Conservation (phyloP, 1,140 invertebrate genomes). For the Drosophila tristis region DNA sequence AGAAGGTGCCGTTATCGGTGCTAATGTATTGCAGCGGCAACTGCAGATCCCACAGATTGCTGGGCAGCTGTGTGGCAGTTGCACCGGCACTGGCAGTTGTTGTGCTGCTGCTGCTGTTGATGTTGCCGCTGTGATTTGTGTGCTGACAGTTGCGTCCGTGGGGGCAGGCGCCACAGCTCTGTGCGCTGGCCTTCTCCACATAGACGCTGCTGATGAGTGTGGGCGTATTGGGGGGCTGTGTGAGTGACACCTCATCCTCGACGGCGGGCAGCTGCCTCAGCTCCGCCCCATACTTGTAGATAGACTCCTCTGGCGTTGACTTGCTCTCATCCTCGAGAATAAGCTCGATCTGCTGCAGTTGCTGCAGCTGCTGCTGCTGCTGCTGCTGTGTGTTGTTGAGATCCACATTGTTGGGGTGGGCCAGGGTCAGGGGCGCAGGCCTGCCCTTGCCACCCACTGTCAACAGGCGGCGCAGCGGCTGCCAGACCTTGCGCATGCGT, state of each 20-base stretch:
- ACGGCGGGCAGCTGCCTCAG: slow-evolving; percentile 18
- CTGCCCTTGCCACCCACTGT: slow-evolving; percentile 66
- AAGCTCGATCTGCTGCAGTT: slow-evolving; percentile 9
- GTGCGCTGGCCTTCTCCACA: slow-evolving; percentile 65
- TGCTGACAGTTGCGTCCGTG: slow-evolving; percentile 82
- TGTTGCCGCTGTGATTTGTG: slow-evolving; percentile 47
- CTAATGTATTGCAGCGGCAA: slow-evolving; percentile 75
- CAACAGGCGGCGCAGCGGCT: slow-evolving; percentile 66
- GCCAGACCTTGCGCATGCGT: slow-evolving; percentile 75
- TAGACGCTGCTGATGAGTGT: slow-evolving; percentile 71
- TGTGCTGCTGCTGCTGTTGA: slow-evolving; percentile 14
- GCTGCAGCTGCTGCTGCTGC: slow-evolving; percentile 10
- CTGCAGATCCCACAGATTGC: slow-evolving; percentile 46
- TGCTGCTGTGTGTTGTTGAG: slow-evolving; percentile 71
- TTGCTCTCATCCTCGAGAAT: slow-evolving; percentile 43
- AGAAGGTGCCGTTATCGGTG: slow-evolving; percentile 80
- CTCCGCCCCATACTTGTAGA: slow-evolving; percentile 44
- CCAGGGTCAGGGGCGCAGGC: slow-evolving; percentile 38
- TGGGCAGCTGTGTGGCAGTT: slow-evolving; percentile 25
- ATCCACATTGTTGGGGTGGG: slow-evolving; percentile 81
- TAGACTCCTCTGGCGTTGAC: slow-evolving; percentile 46
- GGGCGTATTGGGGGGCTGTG: slow-evolving; percentile 72
- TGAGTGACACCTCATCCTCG: slow-evolving; percentile 40
- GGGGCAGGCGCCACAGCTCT: slow-evolving; percentile 62
- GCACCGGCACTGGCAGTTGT: slow-evolving; percentile 2